A percentile compares a stretch with the other conserved stretches of the same genome.
Conservation (phyloP, 1,140 invertebrate genomes). For the Adoxophyes honmai region DNA sequence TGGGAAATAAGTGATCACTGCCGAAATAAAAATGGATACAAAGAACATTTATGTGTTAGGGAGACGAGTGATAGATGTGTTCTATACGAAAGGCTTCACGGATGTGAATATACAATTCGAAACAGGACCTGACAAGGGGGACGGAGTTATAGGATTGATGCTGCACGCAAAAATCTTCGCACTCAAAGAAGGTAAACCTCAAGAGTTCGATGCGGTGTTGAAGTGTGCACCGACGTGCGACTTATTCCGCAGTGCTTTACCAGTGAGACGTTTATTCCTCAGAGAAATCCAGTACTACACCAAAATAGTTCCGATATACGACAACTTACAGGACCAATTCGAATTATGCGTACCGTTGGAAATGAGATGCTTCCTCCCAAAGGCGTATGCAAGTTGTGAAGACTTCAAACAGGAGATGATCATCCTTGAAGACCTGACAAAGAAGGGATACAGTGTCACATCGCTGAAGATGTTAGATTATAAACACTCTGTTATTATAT, state of each 20-base stretch:
- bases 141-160: not conserved
- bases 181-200: not conserved
- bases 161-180: not conserved
- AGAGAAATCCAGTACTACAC: constrained; percentile 7
- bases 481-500: not conserved
- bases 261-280: not conserved
- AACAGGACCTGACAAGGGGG: not conserved
- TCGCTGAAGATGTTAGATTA: not conserved
- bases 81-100: not conserved
- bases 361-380: not conserved
- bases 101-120: constrained; percentile 4
- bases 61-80: constrained; percentile 1
- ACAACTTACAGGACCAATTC: constrained; percentile 6
- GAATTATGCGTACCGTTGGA: not conserved
- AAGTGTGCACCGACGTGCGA: not conserved
- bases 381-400: not conserved
- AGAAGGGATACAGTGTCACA: not conserved
- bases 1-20: not conserved
- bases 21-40: not conserved
- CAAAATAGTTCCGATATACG: constrained; percentile 6
- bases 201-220: not conserved
- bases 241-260: not conserved
- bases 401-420: constrained; percentile 4
- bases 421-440: not conserved
- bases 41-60: not conserved